Percentiles rank a stretch among this genome's conserved stretches.
phyloP scores from a whole-genome alignment of 2,888 invertebrate species.

The Ernsta delagoae region DNA sequence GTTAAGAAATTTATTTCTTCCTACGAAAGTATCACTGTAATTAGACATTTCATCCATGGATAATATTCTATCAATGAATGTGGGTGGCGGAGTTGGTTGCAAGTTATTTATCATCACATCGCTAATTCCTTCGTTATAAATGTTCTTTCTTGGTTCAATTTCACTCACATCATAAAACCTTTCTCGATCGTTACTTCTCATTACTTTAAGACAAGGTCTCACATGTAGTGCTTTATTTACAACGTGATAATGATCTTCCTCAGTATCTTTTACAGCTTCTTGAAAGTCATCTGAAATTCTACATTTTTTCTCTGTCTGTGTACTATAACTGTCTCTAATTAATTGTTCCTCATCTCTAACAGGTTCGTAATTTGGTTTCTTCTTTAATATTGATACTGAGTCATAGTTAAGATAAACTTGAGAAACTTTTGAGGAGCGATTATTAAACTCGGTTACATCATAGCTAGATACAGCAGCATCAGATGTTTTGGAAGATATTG shows the following conservation, averaged over 20 bases:
- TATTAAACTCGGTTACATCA: constrained; percentile 42
- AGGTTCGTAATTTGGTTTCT: constrained; percentile 18
- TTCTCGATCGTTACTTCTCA: constrained; percentile 9
- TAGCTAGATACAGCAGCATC: constrained; percentile 45
- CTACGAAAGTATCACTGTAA: constrained; percentile 41
- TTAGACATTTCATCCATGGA: constrained; percentile 38
- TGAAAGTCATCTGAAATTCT: constrained; percentile 24
- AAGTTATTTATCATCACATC: constrained; percentile 47
- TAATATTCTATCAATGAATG: constrained; percentile 7
- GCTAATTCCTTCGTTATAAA: constrained; percentile 70
- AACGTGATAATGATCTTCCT: constrained; percentile 36
- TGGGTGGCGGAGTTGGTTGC: background rate
- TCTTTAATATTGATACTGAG: constrained; percentile 47
- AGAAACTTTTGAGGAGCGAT: background rate
- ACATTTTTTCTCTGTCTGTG: constrained; percentile 22
- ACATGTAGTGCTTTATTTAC: constrained; percentile 6
- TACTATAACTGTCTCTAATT: background rate
- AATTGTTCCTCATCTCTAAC: background rate
- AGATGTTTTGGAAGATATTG: constrained; percentile 42
- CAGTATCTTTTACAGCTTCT: constrained; percentile 47
- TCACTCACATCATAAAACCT: background rate
- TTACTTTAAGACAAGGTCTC: constrained; percentile 34
- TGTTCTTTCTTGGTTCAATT: constrained; percentile 47
- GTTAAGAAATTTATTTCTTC: constrained; percentile 16
- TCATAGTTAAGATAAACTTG: constrained; percentile 22